A percentile compares a stretch with the other conserved stretches of the same genome.
These are phyloP conservation scores for Temnothorax nylanderi DNA, from an alignment of 1,140 invertebrate species.

Conservation along the genomic window DNA sequence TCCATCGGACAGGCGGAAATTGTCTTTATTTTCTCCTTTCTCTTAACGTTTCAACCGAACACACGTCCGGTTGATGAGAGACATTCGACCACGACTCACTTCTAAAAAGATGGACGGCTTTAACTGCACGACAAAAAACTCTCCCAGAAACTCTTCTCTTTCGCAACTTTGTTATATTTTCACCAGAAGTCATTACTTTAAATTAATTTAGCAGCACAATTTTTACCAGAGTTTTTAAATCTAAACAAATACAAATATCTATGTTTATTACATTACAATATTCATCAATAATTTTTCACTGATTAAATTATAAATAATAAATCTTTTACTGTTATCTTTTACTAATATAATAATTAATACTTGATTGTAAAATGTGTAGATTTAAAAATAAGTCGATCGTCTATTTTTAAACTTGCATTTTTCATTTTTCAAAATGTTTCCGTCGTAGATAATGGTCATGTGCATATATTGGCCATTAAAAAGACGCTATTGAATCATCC, in stretches of 20 bases:
- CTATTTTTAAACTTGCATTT: conserved; percentile 1
- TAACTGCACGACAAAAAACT: conserved; percentile 4
- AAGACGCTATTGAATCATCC: not conserved
- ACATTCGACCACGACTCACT: conserved; percentile 2
- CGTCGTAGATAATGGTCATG: not conserved
- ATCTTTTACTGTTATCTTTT: not conserved
- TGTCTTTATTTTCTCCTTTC: conserved; percentile 43
- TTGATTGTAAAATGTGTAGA: not conserved
- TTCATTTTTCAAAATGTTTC: not conserved
- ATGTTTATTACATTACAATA: not conserved
- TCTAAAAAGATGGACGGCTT: not conserved
- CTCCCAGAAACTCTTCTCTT: not conserved
- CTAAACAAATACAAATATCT: not conserved
- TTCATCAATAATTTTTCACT: not conserved
- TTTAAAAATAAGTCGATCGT: not conserved
- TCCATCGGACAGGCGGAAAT: conserved; percentile 42
- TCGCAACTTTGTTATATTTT: not conserved
- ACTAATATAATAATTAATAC: conserved; percentile 2
- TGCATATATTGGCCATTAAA: not conserved
- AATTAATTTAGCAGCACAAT: not conserved
- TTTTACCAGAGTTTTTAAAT: not conserved
- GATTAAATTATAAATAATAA: not conserved
- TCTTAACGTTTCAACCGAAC: conserved; percentile 3
- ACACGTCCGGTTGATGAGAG: conserved; percentile 48
- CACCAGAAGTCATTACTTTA: not conserved